Conservation (phyloP, 2,888 invertebrate species). For the Meloe dianella region DNA sequence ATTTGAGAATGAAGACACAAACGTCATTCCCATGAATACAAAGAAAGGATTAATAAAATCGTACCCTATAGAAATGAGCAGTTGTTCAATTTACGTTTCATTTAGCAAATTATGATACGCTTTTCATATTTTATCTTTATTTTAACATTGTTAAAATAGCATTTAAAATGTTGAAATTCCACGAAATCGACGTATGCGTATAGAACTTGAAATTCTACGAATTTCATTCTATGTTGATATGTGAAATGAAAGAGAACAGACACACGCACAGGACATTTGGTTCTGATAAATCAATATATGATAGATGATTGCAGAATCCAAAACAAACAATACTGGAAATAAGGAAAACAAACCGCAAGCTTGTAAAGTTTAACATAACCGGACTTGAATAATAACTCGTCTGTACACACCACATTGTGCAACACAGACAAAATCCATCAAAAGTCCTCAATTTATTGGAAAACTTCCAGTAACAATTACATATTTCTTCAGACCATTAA, state of each 20-base stretch:
- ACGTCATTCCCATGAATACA: no score
- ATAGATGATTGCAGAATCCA: not conserved
- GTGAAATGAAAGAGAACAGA: not conserved
- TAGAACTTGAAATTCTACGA: not conserved
- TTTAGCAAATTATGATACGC: no score
- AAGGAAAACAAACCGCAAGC: not conserved
- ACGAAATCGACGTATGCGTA: no score
- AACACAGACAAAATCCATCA: not conserved
- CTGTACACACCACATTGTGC: not conserved
- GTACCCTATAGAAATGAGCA: no score
- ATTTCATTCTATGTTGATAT: not conserved
- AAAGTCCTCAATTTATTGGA: not conserved
- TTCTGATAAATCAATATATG: not conserved
- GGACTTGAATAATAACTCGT: not conserved
- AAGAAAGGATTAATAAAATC: no score
- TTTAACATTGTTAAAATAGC: no score
- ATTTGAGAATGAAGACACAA: no score
- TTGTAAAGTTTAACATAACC: slow-evolving; percentile 4
- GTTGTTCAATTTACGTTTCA: no score
- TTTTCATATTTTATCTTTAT: no score
- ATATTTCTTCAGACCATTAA: not conserved
- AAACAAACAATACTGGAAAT: not conserved
- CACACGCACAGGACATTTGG: not conserved
- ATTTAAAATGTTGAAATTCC: no score
- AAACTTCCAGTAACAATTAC: not conserved